Conservation (phyloP, 2,113 vertebrate species). For the Leucoraja erinaceus region DNA sequence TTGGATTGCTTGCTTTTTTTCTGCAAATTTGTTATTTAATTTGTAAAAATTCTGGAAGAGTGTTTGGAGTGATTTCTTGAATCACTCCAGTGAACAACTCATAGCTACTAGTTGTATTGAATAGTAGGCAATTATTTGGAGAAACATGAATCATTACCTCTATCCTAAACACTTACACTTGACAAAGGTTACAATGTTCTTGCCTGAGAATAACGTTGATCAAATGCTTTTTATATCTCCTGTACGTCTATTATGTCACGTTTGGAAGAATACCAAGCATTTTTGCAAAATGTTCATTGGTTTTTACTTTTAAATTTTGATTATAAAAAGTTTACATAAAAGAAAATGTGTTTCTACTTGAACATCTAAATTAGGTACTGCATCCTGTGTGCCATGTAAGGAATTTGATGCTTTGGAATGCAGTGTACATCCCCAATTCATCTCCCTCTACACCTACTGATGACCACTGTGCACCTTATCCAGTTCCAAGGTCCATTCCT, state of each 20-base stretch:
- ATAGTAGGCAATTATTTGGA: neutral
- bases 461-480: constrained; percentile 85
- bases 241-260: neutral
- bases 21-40: neutral
- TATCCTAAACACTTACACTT: neutral
- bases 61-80: neutral
- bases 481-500: constrained; percentile 69
- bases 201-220: neutral
- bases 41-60: neutral
- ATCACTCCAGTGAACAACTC: neutral
- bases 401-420: constrained; percentile 93
- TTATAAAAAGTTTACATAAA: neutral
- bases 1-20: neutral
- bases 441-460: constrained; percentile 85
- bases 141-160: neutral
- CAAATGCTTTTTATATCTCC: neutral
- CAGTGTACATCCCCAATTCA: constrained; percentile 87
- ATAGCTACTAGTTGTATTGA: neutral
- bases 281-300: neutral
- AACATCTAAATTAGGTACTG: constrained; percentile 67
- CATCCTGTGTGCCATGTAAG: constrained; percentile 93
- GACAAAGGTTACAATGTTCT: neutral
- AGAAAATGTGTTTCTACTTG: neutral
- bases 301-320: neutral
- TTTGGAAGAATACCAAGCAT: neutral